Evolutionary conservation across 2,797 vertebrate species (phyloP), one percentile per base, ranked within the genome.

Genomic region (Bovichtus diacanthus): DNA sequence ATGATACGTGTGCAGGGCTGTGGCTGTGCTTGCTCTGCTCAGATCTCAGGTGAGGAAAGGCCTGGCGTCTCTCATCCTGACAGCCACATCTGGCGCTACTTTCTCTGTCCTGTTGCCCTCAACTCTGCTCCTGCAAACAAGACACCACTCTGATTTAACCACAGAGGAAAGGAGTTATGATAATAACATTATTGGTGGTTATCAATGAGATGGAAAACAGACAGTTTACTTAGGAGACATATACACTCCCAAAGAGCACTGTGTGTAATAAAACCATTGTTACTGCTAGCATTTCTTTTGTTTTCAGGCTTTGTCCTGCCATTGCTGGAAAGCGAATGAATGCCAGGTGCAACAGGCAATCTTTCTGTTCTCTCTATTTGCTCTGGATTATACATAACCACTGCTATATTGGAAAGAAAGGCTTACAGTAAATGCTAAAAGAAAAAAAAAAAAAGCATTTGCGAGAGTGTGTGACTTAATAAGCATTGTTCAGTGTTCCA

Each of bases 51-150:
- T 91, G 91, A 90, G 87, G 88, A 90, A 91, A 89, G 68, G 84
- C 90, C 91, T 95, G 91, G 89, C 92, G 94, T 93, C 91, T 90
- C 88, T 95, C 91, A 92, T 85, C 64, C 85, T 89, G 89, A 87
- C 91, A 87, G 81, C 87, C 88, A 95, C 94, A 95, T 94, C 93
- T 94, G 93, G 92, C 82, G 88, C 85, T 92, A 83, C 87, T 95
- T 92, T 91, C 82, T 88, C 76, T 73, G 71, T 83, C 67, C 84
- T 80, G 84, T 54, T 88, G 80, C 80, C 79, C 81, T 90, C 70
- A 62, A 76, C 78, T 82, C 84, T 83, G 85, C 73, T 80, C 70
- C 80, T 82, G 82, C 88, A 88, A 87, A 78, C 81, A n/a, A 85
- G 78, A 88, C 69, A 78, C 84, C 72, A 39, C 72, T 84, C 85